Evolutionary conservation across 2,113 vertebrate species (phyloP).

Genomic region (Myodes glareolus): DNA sequence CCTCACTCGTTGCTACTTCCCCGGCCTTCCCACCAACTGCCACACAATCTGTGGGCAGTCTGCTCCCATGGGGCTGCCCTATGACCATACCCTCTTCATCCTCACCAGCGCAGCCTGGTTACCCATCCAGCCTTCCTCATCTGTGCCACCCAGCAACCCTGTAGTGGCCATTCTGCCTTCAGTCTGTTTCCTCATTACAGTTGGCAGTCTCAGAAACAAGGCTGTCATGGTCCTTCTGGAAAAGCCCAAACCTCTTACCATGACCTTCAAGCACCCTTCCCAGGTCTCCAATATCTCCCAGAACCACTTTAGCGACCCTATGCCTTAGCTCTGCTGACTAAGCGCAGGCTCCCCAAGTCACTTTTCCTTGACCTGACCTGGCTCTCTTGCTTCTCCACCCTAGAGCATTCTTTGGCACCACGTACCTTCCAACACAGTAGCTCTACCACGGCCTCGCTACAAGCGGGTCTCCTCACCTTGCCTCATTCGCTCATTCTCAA

Average conservation of each 20-base stretch:
- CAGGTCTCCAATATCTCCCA: not conserved
- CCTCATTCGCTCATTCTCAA: not conserved
- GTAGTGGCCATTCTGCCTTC: not conserved
- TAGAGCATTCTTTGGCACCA: not conserved
- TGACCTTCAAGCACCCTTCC: not conserved
- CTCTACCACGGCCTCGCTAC: not conserved
- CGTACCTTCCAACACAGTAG: not conserved
- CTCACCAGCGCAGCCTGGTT: not conserved
- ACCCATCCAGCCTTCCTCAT: not conserved
- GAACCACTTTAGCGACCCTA: not conserved
- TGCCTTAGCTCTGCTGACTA: fast-evolving
- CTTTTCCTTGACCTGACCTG: not conserved
- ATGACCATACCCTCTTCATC: no score
- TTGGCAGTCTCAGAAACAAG: not conserved
- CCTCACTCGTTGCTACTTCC: not conserved
- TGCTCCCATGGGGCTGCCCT: not conserved
- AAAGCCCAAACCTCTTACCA: not conserved
- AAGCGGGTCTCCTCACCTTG: not conserved
- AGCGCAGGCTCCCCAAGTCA: not conserved
- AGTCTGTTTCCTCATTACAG: not conserved
- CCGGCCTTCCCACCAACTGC: not conserved
- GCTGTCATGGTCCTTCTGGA: not conserved
- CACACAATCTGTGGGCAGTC: not conserved
- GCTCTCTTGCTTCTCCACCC: not conserved
- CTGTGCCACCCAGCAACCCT: no score